Conservation (phyloP, 2,113 vertebrate genomes). For the Tor tambroides region DNA sequence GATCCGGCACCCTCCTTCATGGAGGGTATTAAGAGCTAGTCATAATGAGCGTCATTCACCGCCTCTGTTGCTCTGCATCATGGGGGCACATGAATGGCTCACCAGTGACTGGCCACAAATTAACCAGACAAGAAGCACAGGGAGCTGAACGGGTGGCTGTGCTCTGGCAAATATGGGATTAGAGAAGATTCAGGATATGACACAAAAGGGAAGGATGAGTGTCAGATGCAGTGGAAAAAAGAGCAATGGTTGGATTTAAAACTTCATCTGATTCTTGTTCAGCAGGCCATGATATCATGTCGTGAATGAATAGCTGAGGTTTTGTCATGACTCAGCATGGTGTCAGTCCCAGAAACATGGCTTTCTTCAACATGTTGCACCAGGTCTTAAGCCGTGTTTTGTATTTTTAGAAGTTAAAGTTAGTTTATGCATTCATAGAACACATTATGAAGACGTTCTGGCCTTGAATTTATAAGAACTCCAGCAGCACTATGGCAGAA, state of each 20-base stretch:
- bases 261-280: conserved; percentile 70
- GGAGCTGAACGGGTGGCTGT: conserved; percentile 69
- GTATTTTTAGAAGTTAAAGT: too few relatives aligned
- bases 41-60: conserved; percentile 38
- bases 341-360: neutral
- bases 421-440: neutral
- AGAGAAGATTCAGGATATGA: conserved; percentile 66
- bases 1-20: neutral
- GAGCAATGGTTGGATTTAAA: conserved; percentile 69
- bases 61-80: neutral
- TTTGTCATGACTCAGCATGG: neutral
- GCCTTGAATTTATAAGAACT: neutral
- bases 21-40: conserved; percentile 61
- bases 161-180: conserved; percentile 69
- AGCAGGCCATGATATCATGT: conserved; percentile 69
- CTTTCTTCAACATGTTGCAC: neutral
- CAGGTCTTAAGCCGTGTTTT: neutral
- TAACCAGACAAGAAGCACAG: conserved; percentile 60
- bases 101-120: conserved; percentile 70
- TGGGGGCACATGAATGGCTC: conserved; percentile 66
- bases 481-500: neutral
- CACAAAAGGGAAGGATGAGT: conserved; percentile 68
- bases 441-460: neutral
- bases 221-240: conserved; percentile 69
- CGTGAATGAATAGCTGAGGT: conserved; percentile 62